Conservation (phyloP, 2,113 vertebrate genomes). For the Ondatra zibethicus region DNA sequence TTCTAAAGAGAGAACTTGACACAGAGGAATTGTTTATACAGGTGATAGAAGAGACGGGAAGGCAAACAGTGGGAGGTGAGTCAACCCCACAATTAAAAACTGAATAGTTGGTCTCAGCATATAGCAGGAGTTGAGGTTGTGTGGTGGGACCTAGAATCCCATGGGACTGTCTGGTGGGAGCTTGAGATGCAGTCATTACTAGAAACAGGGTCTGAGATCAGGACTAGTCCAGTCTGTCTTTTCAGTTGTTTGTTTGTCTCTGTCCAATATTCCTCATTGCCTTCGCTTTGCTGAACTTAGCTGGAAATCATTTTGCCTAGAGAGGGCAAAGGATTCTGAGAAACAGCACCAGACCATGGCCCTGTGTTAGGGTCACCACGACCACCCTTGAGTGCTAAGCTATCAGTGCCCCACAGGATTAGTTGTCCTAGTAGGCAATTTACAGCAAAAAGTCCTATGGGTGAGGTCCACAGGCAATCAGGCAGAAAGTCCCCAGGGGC, state of each 20-base stretch:
- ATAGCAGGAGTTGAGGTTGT: too few species aligned
- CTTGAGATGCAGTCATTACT: background rate
- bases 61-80: background rate
- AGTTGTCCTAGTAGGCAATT: background rate
- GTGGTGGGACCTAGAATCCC: background rate
- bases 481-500: background rate
- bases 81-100: background rate
- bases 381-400: background rate
- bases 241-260: background rate
- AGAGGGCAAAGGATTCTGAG: background rate
- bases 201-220: background rate
- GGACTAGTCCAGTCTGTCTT: background rate
- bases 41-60: constrained; percentile 13
- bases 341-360: background rate
- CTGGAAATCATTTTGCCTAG: background rate
- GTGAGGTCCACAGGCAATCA: background rate
- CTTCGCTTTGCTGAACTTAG: background rate
- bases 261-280: background rate
- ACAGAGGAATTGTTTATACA: background rate
- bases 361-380: background rate
- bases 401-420: background rate
- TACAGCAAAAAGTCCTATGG: background rate
- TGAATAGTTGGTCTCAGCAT: background rate
- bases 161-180: background rate
- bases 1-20: constrained; percentile 23